Base-by-base conservation (phyloP, 2,113 vertebrate genomes). In the Stigmatopora nigra region DNA sequence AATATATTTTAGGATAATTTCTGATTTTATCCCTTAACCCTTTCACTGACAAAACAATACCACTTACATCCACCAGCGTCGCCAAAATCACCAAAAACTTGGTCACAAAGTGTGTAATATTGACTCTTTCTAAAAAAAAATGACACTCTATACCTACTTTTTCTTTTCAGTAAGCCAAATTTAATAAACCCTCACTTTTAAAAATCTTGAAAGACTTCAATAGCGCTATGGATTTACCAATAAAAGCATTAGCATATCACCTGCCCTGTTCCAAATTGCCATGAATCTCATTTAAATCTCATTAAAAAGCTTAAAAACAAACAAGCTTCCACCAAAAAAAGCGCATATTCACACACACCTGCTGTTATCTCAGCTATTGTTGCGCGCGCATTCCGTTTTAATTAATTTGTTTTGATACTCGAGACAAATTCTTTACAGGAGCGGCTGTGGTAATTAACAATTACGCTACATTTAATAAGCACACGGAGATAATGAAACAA, bases 341-440 rank as follows among this genome's bases (percentile, higher is more conserved):
- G 67, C 61, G 74, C 56, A 31, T 69, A 73, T 31, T 67, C 74
- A 78, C 38, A 52, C 63, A 41, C 80, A 86, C 84, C 87, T 87
- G 80, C 84, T 86, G 78, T 81, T 82, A 81, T 83, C 82, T 71
- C 63, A 71, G 69, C 71, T 75, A 78, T 76, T 84, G 80, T 84
- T 87, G 86, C 77, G 83, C 84, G 78, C 70, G 66, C 76, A 74
- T 81, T 81, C 61, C 60, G 68, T 80, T 84, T 84, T 88, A 88
- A 89, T 89, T 87, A 88, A 88, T 87, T 88, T 83, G 85, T 89
- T 86, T 87, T 83, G 82, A 86, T 88, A 85, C 86, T 86, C 79
- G 66, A 89, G 85, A 88, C 88, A 85, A 88, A 89, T 88, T 81
- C 79, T 86, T 78, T 81, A 72, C 80, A 87, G 86, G 86, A 82